These are phyloP conservation scores for Dendrocincla tyrannina DNA, from an alignment of 2,797 vertebrate species.

Conservation along the genomic window DNA sequence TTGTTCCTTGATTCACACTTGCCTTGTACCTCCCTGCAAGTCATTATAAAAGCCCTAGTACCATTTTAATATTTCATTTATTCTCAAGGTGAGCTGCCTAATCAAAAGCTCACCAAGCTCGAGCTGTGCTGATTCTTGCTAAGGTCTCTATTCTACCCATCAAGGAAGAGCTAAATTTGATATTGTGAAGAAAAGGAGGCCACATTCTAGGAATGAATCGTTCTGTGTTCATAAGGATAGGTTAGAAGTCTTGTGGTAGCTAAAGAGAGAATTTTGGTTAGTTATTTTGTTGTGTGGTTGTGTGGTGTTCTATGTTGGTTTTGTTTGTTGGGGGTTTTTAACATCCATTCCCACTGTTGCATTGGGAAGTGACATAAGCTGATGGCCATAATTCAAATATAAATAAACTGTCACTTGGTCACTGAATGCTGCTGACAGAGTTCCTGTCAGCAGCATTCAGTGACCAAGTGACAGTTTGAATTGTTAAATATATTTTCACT, in stretches of 20 bases:
- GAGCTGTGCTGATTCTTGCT: neutral
- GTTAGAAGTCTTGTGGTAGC: neutral
- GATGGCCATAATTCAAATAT: neutral
- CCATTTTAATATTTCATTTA: neutral
- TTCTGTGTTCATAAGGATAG: neutral
- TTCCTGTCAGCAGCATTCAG: too few relatives aligned
- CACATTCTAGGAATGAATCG: fast-evolving
- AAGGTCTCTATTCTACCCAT: neutral
- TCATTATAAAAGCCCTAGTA: neutral
- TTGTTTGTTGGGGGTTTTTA: neutral
- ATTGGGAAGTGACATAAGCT: neutral
- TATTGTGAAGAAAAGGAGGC: neutral
- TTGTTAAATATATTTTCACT: neutral
- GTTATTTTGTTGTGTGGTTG: neutral
- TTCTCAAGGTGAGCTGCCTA: neutral
- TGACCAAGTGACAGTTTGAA: too few relatives aligned
- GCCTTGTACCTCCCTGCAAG: neutral
- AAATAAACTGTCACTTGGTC: neutral
- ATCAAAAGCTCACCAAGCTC: neutral
- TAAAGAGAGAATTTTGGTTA: neutral
- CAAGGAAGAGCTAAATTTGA: neutral
- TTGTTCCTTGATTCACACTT: neutral
- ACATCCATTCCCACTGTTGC: neutral
- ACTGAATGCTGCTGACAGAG: neutral
- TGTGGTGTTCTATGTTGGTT: neutral